Evolutionary conservation across 2,888 invertebrate genomes (phyloP).

Genomic region (Miltochrista miniata): DNA sequence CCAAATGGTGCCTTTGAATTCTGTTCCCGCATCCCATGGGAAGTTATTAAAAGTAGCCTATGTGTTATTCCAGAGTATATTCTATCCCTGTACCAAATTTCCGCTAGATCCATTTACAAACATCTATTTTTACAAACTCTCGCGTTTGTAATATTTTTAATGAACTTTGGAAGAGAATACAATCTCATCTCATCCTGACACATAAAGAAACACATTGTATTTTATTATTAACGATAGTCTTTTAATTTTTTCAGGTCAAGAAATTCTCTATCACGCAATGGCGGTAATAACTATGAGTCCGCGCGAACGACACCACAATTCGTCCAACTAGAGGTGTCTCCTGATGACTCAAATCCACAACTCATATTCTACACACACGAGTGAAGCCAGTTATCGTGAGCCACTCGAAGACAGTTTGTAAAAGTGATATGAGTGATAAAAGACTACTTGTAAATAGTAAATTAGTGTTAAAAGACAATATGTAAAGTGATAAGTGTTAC

Average conservation of each 20-base stretch:
- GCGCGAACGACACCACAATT: conserved; percentile 76
- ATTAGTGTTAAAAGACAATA: conserved; percentile 2
- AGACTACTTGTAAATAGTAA: conserved; percentile 8
- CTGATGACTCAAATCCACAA: conserved; percentile 88
- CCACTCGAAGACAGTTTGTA: conserved; percentile 11
- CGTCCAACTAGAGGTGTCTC: conserved; percentile 75
- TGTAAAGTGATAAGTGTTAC: conserved; percentile 8
- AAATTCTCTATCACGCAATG: conserved; percentile 74
- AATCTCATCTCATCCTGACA: too few relatives aligned
- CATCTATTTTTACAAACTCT: too few relatives aligned
- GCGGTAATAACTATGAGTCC: conserved; percentile 70
- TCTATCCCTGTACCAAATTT: too few relatives aligned
- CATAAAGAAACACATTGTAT: too few relatives aligned
- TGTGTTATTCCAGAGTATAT: too few relatives aligned
- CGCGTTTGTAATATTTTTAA: too few relatives aligned
- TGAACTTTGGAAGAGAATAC: too few relatives aligned
- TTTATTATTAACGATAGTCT: too few relatives aligned
- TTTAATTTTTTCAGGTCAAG: conserved; percentile 70
- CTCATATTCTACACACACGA: conserved; percentile 94
- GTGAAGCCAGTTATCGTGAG: conserved; percentile 39
- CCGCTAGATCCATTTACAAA: too few relatives aligned
- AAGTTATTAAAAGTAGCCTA: too few relatives aligned
- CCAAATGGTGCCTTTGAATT: too few relatives aligned
- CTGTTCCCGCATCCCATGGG: too few relatives aligned
- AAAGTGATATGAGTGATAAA: conserved; percentile 3